Evolutionary conservation across 2,888 invertebrate genomes (phyloP), one percentile per base, ranked within the genome.

Genomic region (Sceliomorpha sp.): DNA sequence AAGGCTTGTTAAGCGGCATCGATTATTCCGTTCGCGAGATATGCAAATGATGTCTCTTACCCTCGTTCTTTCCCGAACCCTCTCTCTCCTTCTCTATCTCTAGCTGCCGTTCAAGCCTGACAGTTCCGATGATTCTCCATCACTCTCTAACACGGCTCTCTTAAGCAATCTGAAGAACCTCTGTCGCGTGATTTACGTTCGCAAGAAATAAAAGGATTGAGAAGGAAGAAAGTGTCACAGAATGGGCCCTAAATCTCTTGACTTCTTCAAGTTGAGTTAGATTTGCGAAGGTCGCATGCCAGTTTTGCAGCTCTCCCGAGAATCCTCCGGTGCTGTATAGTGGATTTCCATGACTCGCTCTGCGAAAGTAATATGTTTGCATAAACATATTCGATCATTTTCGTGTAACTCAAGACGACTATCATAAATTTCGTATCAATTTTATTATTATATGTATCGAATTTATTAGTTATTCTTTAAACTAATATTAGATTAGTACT

Each of bases 1-100:
- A 67, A 67, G 68, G 55, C 64, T 69, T 72, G 75, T 80, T 80
- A 82, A 85, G 78, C 76, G 78, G 70, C 72, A 84, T 84, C 79
- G 84, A 85, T 85, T 85, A 85, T 85, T 85, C 81, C 74, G 69
- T 76, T 76, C 75, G 79, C 71, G 78, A 80, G 84, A 82, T 84
- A 85, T 84, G 85, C 82, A 84, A 84, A 70, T 77, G 60, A 53
- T 62, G 70, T 73, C 62, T 70, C 50, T 63, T 62, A 7, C 39
- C 24, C 4, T 17, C 26, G n/a, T 15, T 47, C 32, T 40, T 10
- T 42, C 17, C 6, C 55, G 14, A 34, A 29, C 40, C 48, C 55
- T 45, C 47, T 47, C 63, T 63, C 55, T 59, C 44, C 24, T 34
- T 29, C 44, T 69, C n/a, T 37, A 32, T 45, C 51, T 59, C 47